phyloP scores from a whole-genome alignment of 2,797 vertebrate species.

The Miichthys miiuy region DNA sequence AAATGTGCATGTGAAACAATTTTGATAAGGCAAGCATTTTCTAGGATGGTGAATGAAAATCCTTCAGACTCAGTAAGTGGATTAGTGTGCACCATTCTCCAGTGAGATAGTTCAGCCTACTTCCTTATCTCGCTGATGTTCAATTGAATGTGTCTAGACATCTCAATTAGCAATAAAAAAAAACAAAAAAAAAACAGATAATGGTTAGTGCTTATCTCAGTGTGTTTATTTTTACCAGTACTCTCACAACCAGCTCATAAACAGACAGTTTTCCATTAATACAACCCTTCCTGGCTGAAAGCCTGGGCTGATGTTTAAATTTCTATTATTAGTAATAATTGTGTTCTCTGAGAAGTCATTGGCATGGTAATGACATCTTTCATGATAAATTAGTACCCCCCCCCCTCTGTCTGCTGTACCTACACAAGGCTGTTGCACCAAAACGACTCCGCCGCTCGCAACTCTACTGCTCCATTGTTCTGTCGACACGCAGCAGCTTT shows the following conservation, averaged over 20 bases:
- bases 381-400: constrained; percentile 74
- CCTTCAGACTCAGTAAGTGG: constrained; percentile 77
- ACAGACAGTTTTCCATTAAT: constrained; percentile 76
- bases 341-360: constrained; percentile 75
- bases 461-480: constrained; percentile 77
- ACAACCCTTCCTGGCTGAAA: constrained; percentile 60
- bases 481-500: constrained; percentile 67
- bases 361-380: constrained; percentile 81
- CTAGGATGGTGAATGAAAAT: constrained; percentile 70
- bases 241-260: constrained; percentile 60
- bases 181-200: constrained; percentile 61
- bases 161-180: constrained; percentile 79
- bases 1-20: constrained; percentile 78
- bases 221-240: constrained; percentile 53
- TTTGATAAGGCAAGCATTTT: constrained; percentile 81
- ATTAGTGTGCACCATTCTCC: constrained; percentile 75
- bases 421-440: constrained; percentile 63
- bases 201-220: constrained; percentile 74
- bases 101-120: constrained; percentile 73
- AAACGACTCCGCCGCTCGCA: constrained; percentile 62
- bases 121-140: constrained; percentile 81
- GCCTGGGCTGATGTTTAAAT: constrained; percentile 71
- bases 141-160: constrained; percentile 87
- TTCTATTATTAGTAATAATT: constrained; percentile 81
- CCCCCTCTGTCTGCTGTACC: constrained; percentile 63